phyloP scores from a whole-genome alignment of 2,888 invertebrate genomes.

The Zonitis immaculata region DNA sequence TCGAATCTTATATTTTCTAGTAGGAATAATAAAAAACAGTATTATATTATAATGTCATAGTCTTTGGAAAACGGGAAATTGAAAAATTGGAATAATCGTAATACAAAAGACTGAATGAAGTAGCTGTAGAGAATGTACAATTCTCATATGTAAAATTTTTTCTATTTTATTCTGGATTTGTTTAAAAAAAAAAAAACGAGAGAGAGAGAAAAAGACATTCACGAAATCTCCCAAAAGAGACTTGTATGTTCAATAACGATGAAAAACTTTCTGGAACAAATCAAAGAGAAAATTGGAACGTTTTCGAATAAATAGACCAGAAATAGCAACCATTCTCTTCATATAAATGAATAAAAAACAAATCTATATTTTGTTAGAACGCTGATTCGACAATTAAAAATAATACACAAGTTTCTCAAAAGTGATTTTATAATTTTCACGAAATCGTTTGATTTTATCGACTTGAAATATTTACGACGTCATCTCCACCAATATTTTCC shows the following conservation, averaged over 20 bases:
- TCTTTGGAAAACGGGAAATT: not conserved
- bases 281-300: slow-evolving; percentile 12
- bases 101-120: not conserved
- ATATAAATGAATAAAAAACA: not conserved
- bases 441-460: no score
- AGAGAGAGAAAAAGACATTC: no score
- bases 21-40: no score
- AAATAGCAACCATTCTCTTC: not conserved
- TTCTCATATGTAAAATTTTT: slow-evolving; percentile 11
- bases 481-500: no score
- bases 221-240: slow-evolving; percentile 6
- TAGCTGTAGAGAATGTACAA: slow-evolving; percentile 4
- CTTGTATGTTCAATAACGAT: slow-evolving; percentile 12
- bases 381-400: no score
- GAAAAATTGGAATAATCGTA: slow-evolving; percentile 11
- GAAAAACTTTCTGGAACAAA: slow-evolving; percentile 9
- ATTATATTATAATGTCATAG: no score
- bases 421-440: no score
- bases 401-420: no score
- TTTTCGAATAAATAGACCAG: slow-evolving; percentile 2
- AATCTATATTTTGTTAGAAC: no score
- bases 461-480: no score
- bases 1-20: no score
- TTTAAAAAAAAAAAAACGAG: not conserved
- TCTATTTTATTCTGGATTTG: slow-evolving; percentile 10